These are phyloP conservation scores for Heterotis niloticus DNA, from an alignment of 2,113 vertebrate genomes.

Conservation along the genomic window DNA sequence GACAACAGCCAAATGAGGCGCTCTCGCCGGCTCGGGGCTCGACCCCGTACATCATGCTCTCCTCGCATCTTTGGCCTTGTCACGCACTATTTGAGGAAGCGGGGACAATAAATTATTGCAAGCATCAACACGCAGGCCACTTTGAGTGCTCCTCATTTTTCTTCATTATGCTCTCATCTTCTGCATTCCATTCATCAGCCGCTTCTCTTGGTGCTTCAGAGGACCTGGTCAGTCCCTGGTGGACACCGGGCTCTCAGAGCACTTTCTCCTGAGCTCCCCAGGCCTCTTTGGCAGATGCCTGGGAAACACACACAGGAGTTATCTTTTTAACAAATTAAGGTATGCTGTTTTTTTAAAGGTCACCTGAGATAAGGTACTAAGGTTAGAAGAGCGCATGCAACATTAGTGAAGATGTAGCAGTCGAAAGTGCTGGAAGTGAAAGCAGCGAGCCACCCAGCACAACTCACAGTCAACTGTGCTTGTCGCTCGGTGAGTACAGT, in stretches of 20 bases:
- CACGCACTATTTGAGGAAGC: not conserved
- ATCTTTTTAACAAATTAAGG: not conserved
- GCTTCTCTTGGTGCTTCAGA: not conserved
- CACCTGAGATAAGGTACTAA: slow-evolving; percentile 14
- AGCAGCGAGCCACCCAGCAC: too few species aligned
- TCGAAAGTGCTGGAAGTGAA: too few species aligned
- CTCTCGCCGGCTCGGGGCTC: too few species aligned
- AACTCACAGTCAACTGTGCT: too few species aligned
- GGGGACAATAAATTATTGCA: slow-evolving; percentile 9
- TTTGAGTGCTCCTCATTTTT: slow-evolving; percentile 1
- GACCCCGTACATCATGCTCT: not conserved
- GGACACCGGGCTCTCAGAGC: not conserved
- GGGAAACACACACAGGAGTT: not conserved
- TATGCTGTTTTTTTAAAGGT: slow-evolving; percentile 18
- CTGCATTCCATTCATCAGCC: not conserved
- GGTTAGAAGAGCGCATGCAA: too few species aligned
- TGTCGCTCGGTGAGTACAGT: too few species aligned
- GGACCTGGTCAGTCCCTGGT: not conserved
- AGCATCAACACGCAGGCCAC: not conserved
- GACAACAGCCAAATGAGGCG: too few species aligned
- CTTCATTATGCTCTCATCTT: slow-evolving; percentile 19
- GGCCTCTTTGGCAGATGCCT: not conserved
- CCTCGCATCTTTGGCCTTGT: too few species aligned
- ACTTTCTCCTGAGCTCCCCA: not conserved
- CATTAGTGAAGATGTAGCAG: too few species aligned